Evolutionary conservation across 2,888 invertebrate species (phyloP).

Genomic region (Steinernema scapterisci): DNA sequence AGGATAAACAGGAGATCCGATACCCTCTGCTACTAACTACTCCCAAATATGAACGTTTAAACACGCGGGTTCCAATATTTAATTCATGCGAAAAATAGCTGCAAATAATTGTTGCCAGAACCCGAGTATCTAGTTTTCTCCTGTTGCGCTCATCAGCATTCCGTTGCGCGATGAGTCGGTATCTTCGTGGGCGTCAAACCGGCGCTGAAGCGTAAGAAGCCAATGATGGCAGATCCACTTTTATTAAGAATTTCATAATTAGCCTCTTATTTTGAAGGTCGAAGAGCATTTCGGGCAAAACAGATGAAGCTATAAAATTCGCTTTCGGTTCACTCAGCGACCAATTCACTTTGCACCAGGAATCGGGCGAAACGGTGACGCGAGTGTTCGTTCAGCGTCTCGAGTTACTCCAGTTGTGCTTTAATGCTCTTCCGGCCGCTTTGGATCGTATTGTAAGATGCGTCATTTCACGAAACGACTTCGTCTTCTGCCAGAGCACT

Average conservation of each 20-base stretch:
- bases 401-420: conserved; percentile 16
- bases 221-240: not conserved
- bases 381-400: not conserved
- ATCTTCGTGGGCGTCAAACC: not conserved
- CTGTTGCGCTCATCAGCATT: not conserved
- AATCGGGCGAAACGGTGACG: too few species aligned
- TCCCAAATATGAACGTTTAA: too few species aligned
- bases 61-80: too few species aligned
- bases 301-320: not conserved
- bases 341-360: too few species aligned
- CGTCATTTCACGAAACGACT: too few species aligned
- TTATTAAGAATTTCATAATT: not conserved
- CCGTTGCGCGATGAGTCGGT: not conserved
- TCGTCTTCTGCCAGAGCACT: too few species aligned
- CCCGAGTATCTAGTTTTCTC: not conserved
- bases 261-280: not conserved
- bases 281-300: not conserved
- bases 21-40: too few species aligned
- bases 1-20: too few species aligned
- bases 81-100: too few species aligned
- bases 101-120: too few species aligned
- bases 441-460: too few species aligned
- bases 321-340: not conserved
- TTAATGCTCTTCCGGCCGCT: not conserved
- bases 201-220: not conserved